These are phyloP conservation scores for Hydriomena furcata DNA, from an alignment of 2,888 invertebrate species.

Conservation along the genomic window DNA sequence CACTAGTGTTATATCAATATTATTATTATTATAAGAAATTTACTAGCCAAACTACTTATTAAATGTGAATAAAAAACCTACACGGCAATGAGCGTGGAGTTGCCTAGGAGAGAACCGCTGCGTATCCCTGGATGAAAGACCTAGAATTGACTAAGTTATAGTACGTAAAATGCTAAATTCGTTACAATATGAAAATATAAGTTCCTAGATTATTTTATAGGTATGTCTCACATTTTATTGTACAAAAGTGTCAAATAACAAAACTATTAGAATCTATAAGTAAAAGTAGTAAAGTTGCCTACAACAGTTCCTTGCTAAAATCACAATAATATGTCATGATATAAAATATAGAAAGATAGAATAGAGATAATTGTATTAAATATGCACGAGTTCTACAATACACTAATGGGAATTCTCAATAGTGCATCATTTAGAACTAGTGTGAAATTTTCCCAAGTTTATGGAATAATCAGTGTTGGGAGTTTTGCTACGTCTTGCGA, in stretches of 20 bases:
- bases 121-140: slow-evolving; percentile 11
- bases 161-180: slow-evolving; percentile 10
- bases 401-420: not conserved
- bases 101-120: not conserved
- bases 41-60: slow-evolving; percentile 6
- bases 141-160: slow-evolving; percentile 10
- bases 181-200: slow-evolving; percentile 3
- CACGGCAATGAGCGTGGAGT: slow-evolving; percentile 3
- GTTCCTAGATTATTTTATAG: not conserved
- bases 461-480: not conserved
- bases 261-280: slow-evolving; percentile 9
- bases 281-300: slow-evolving; percentile 7
- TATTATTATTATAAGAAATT: too few relatives aligned
- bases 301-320: slow-evolving; percentile 4
- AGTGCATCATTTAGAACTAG: not conserved
- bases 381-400: not conserved
- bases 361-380: slow-evolving; percentile 1
- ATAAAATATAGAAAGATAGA: slow-evolving; percentile 21
- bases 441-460: not conserved
- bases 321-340: slow-evolving; percentile 18
- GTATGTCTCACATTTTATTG: not conserved
- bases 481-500: slow-evolving; percentile 52
- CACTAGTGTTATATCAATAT: slow-evolving; percentile 26
- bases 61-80: slow-evolving; percentile 12
- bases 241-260: slow-evolving; percentile 1